Conservation (phyloP, 2,888 invertebrate species). For the Lagria hirta region DNA sequence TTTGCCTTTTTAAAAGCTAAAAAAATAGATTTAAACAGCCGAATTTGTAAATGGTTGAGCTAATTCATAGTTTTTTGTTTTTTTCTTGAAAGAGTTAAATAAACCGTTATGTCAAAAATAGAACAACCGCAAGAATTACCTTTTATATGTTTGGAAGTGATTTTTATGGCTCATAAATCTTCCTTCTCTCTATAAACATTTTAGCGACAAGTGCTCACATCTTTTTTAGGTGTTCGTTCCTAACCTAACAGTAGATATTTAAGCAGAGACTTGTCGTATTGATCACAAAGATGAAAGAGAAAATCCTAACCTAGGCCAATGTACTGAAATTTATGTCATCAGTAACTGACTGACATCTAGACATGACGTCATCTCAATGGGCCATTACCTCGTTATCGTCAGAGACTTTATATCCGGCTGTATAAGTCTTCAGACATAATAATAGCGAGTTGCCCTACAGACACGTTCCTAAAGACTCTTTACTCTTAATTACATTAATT, state of each 20-base stretch:
- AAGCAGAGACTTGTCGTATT: constrained; percentile 10
- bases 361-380: constrained; percentile 16
- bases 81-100: too few species aligned
- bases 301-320: constrained; percentile 29
- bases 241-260: constrained; percentile 3
- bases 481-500: background rate
- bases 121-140: too few species aligned
- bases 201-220: constrained; percentile 14
- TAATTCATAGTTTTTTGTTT: too few species aligned
- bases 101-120: too few species aligned
- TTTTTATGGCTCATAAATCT: constrained; percentile 12
- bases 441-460: constrained; percentile 23
- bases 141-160: too few species aligned
- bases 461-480: constrained; percentile 1
- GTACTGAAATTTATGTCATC: constrained; percentile 31
- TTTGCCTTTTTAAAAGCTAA: too few species aligned
- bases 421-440: constrained; percentile 23
- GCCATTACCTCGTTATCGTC: constrained; percentile 17
- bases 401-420: constrained; percentile 6
- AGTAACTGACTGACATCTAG: constrained; percentile 33
- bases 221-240: too few species aligned
- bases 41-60: too few species aligned
- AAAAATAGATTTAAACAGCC: too few species aligned
- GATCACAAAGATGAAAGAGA: constrained; percentile 27
- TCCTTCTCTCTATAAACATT: constrained; percentile 5